These are phyloP conservation scores for Rhyacichthys aspro DNA, from an alignment of 2,797 vertebrate genomes.

Conservation along the genomic window DNA sequence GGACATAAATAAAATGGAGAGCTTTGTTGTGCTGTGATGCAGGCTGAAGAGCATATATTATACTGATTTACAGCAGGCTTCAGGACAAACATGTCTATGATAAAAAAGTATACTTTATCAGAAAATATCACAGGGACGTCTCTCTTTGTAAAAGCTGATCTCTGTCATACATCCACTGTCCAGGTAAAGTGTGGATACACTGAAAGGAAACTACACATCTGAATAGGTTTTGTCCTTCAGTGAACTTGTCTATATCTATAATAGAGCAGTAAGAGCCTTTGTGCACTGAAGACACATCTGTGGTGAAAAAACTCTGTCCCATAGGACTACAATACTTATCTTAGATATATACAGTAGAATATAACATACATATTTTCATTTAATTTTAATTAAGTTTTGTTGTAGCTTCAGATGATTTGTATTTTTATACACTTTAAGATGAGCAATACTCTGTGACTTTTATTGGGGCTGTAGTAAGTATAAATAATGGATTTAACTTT, in stretches of 20 bases:
- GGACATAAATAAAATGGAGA: conserved; percentile 4
- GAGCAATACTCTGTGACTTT: too few relatives aligned
- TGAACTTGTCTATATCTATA: neutral
- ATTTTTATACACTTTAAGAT: too few relatives aligned
- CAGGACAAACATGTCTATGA: conserved; percentile 1
- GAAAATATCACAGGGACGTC: neutral
- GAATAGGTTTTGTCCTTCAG: neutral
- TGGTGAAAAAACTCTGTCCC: too few relatives aligned
- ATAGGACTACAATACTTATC: too few relatives aligned
- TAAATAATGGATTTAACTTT: too few relatives aligned
- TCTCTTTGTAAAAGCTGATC: conserved; percentile 4
- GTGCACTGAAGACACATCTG: too few relatives aligned
- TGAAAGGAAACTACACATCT: conserved; percentile 16
- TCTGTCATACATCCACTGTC: conserved; percentile 13
- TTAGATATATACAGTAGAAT: too few relatives aligned
- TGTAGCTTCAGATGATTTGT: too few relatives aligned
- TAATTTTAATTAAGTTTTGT: too few relatives aligned
- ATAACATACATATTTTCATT: too few relatives aligned
- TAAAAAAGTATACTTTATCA: conserved; percentile 12
- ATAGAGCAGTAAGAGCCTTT: neutral
- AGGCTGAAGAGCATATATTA: conserved; percentile 13
- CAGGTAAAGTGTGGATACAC: conserved; percentile 8
- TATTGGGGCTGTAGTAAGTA: too few relatives aligned
- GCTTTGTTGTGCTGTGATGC: conserved; percentile 7
- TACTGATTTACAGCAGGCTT: conserved; percentile 4